Base-by-base conservation (phyloP, 2,113 vertebrate genomes). In the Thalassoma bifasciatum region DNA sequence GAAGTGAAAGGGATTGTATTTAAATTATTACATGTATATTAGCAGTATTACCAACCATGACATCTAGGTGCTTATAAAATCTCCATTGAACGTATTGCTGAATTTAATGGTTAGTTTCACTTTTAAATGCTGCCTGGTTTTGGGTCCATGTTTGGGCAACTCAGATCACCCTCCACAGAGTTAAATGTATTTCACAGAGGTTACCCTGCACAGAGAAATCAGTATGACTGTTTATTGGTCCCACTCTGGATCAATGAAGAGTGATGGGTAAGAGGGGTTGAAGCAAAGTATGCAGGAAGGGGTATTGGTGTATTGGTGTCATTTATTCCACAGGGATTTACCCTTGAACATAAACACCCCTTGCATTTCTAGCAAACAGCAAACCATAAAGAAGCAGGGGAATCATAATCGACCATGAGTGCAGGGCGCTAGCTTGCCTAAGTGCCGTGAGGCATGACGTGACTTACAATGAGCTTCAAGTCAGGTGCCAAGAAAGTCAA, bases 271-370 rank as follows among this genome's bases (percentile, higher is more conserved):
- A 23, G 36, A 12, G 10, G 10, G 14, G 23, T 9, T n/a, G 19
- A 30, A 30, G 30, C 30, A 30, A n/a, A n/a, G 30, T 6, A 30
- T 30, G 6, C 6, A 9, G 30, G 10, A 6, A 19, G 19, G 9
- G 11, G 10, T n/a, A n/a, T n/a, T n/a, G n/a, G n/a, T n/a, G n/a
- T n/a, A n/a, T 26, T 16, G 44, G 37, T 69, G 66, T 52, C 56
- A 71, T 77, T 86, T 60, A 62, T 72, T 63, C 68, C 16, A 5
- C 38, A 53, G 44, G 23, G 60, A 64, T 59, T 47, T 79, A 83
- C 30, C 86, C 82, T 87, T 86, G 82, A 82, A 81, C 57, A 67
- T 84, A 82, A 84, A 67, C 47, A 81, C 50, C 50, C 2, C 2
- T 52, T 79, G 46, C 26, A 81, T 79, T 77, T 24, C 23, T 36